phyloP scores from a whole-genome alignment of 2,888 invertebrate genomes.

The Melieria crassipennis region DNA sequence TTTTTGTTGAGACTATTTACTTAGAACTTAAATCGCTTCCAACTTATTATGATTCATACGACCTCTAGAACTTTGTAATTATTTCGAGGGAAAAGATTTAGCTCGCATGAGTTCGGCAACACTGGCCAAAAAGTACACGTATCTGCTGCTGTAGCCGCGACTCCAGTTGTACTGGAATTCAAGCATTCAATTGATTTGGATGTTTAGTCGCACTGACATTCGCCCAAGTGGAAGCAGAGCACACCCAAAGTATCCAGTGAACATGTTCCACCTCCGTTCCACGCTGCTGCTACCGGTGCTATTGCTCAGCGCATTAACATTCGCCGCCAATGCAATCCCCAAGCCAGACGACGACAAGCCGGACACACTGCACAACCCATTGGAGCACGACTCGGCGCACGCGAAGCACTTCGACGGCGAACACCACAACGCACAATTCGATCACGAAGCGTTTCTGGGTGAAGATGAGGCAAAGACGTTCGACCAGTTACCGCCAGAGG shows the following conservation, averaged over 20 bases:
- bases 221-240: too few species aligned
- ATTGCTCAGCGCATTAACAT: conserved; percentile 8
- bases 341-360: conserved; percentile 72
- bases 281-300: conserved; percentile 33
- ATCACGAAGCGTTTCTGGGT: conserved; percentile 97
- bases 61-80: neutral
- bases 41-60: too few species aligned
- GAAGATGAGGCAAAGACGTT: conserved; percentile 93
- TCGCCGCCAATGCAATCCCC: conserved; percentile 70
- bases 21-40: too few species aligned
- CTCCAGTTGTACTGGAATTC: neutral
- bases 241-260: too few species aligned
- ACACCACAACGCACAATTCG: conserved; percentile 89
- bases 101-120: neutral
- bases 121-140: conserved; percentile 27
- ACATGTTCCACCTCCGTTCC: conserved; percentile 29
- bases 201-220: too few species aligned
- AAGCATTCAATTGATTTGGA: neutral
- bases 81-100: too few species aligned
- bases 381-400: conserved; percentile 79
- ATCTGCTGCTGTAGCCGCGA: neutral
- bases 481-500: conserved; percentile 93
- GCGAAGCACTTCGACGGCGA: conserved; percentile 80
- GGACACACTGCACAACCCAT: conserved; percentile 67
- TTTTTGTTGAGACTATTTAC: too few species aligned